Percentiles rank a stretch among this genome's conserved stretches.
Conservation (phyloP, 2,113 vertebrate species). For the Numenius arquata region DNA sequence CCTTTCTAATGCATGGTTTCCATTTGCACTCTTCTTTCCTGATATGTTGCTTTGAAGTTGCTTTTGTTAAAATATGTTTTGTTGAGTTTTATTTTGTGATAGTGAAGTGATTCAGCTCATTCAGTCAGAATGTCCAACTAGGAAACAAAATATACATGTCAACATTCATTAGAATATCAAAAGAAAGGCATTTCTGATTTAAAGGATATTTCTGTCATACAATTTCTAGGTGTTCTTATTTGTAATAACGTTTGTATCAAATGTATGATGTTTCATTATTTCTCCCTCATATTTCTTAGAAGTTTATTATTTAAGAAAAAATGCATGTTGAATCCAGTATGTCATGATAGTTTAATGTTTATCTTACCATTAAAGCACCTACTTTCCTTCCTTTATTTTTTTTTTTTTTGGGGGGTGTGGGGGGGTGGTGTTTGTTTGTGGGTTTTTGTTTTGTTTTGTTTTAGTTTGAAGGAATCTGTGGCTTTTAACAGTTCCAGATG, state of each 20-base stretch:
- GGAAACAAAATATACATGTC: not conserved
- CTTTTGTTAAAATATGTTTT: not conserved
- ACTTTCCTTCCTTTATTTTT: not conserved
- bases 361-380: not conserved
- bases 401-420: not conserved
- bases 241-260: not conserved
- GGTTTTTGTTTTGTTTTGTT: not conserved
- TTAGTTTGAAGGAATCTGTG: not conserved
- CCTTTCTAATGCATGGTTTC: not conserved
- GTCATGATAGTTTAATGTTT: not conserved
- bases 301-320: not conserved
- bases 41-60: not conserved
- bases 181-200: not conserved
- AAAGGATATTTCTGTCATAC: not conserved
- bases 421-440: no score
- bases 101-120: not conserved
- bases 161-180: not conserved
- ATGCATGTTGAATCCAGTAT: not conserved
- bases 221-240: not conserved
- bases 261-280: not conserved
- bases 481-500: not conserved
- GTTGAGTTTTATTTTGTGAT: not conserved
- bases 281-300: not conserved
- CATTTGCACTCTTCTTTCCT: not conserved
- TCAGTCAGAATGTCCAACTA: not conserved